Evolutionary conservation across 1,140 invertebrate species (phyloP), one percentile per base, ranked within the genome.

Genomic region (Neodiprion fabricii): DNA sequence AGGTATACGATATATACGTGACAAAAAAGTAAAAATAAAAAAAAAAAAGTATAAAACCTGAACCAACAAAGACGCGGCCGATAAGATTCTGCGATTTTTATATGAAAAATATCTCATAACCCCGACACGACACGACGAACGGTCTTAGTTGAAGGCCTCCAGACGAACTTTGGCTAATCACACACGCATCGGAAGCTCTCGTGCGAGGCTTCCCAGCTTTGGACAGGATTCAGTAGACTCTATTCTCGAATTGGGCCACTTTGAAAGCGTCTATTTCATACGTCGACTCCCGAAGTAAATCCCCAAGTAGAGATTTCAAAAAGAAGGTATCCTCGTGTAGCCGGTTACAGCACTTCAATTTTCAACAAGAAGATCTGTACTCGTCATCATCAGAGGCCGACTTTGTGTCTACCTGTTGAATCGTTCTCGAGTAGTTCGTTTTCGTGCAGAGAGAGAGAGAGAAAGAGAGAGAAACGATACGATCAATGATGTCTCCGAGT

Each of bases 371-470:
- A 8, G n/a, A 14, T 17, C 53, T 61, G 11, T 0, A 12, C n/a
- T 61, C 53, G 11, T 12, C n/a, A 17, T 12, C n/a, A 17, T 61
- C 11, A 17, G 11, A 12, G 11, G 53, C 53, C 1, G 28, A 40
- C 53, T 61, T 61, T 61, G 53, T 61, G 53, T 61, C 5, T 14
- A 61, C 53, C 53, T 61, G 53, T 61, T 61, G 53, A 61, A 61
- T 61, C 53, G 53, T 61, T 17, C 28, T 40, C 28, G 28, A 40
- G 28, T 40, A 5, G 5, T 40, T 40, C 28, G 28, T 40, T 40
- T 40, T 40, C 53, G n/a, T 61, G 53, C 53, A 61, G 53, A 40
- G 17, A 21, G 17, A 21, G 17, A 21, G 17, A 21, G 17, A 21
- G 17, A 21, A 21, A 61, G 53, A 40, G 28, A 40, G 28, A 17